Evolutionary conservation across 2,113 vertebrate genomes (phyloP), one percentile per base, ranked within the genome.

Genomic region (Lates calcarifer): DNA sequence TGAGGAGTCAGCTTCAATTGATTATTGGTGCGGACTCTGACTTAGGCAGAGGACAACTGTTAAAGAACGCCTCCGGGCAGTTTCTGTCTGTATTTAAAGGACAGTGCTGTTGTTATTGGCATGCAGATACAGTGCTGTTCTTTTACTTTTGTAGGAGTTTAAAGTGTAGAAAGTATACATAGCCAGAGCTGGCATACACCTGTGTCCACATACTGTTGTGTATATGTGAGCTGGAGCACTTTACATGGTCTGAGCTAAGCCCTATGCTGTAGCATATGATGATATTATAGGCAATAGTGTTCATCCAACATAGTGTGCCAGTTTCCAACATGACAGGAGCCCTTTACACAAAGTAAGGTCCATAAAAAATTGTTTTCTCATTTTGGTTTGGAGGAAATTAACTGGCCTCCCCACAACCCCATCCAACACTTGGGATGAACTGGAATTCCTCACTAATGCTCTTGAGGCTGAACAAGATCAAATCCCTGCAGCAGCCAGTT

Each of bases 1-100:
- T 0, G 18, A 35, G 11, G 70, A 77, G 24, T 61, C 22, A 0
- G 43, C 37, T 33, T 39, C 41, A 65, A 55, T 75, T 56, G 49
- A 82, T 69, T 68, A 65, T 31, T 79, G 49, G 68, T 37, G 4
- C 0, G 28, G 58, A 14, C 58, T 57, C 0, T 28, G 58, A 14
- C 58, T 57, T 35, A 33, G 8, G 55, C 10, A 51, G 63, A 79
- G 65, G 31, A 69, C 37, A 69, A 45, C 28, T 69, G 45, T 66
- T 55, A 13, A 37, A 63, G 24, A 70, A 69, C 2, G 14, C 45
- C 33, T 18, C 60, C 0, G 26, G 39, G 39, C 72, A 51, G 15
- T 11, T 60, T 56, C 15, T 61, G 31, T 76, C 61, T 47, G 49
- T 43, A 24, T 41, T 68, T 51, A 29, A 74, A 78, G 35, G 11